Base-by-base conservation (phyloP, 35 echinoderm and acorn worm species). In the Ptychodera flava region DNA sequence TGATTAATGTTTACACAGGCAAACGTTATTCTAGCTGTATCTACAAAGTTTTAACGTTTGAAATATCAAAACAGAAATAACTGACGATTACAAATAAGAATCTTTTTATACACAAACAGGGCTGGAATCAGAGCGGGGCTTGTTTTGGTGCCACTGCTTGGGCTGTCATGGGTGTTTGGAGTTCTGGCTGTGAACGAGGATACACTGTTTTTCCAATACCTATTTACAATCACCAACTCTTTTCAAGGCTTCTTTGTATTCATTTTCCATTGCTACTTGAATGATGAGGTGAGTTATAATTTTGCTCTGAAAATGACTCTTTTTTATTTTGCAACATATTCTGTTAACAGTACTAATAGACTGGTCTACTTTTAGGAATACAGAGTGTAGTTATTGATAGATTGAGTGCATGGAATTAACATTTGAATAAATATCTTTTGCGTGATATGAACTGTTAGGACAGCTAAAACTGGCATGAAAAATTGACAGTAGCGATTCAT, bases 121-220 rank as follows among this genome's bases (percentile, higher is more conserved):
- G 45, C 45, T 22, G 45, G 45, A 64, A 64, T 83, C 2, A 83
- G 37, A 37, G 82, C 33, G 28, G 28, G 33, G 1, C 31, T 83
- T 1, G 34, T 83, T 83, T 35, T 83, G 16, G 35, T 83, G 10
- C 82, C 82, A 36, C 34, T 83, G 34, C 82, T 83, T 14, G 82
- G 82, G 35, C n/a, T 83, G 1, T 36, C 82, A 2, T 83, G 82
- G 82, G n/a, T 83, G 1, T 83, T 83, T n/a, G 82, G 82, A 83
- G n/a, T 36, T 16, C 35, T 83, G 1, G 35, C 82, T 14, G 82
- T 83, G 0, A 83, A 36, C 35, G 35, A 83, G 1, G 35, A 37
- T 16, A 16, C 82, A 33, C 1, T 83, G n/a, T 36, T 83, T 16
- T 36, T 83, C 33, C 34, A 83, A 35, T 83, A 83, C 28, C 35